Evolutionary conservation across 2,797 vertebrate species (phyloP).

Genomic region (Diplodus sargus): DNA sequence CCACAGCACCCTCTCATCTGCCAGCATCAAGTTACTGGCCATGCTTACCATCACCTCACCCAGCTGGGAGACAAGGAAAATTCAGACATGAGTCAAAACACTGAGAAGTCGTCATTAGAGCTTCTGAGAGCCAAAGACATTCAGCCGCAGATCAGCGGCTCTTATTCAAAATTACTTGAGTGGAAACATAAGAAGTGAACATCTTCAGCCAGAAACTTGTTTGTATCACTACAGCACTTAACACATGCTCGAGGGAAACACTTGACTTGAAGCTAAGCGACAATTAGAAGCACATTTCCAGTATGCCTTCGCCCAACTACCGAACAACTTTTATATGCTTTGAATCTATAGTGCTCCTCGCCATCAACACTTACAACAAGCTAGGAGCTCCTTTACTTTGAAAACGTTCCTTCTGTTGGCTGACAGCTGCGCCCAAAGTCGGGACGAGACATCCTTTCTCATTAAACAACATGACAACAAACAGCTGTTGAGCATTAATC

Average conservation of each 20-base stretch:
- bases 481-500: slow-evolving; percentile 54
- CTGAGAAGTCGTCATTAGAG: too few relatives aligned
- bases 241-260: slow-evolving; percentile 22
- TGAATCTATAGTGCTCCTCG: background rate
- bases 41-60: slow-evolving; percentile 98
- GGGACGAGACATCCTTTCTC: slow-evolving; percentile 38
- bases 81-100: background rate
- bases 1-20: slow-evolving; percentile 94
- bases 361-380: slow-evolving; percentile 1
- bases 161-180: background rate
- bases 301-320: background rate
- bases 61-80: slow-evolving; percentile 79
- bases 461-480: slow-evolving; percentile 49
- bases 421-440: slow-evolving; percentile 30
- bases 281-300: slow-evolving; percentile 36
- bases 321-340: slow-evolving; percentile 21
- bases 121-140: background rate
- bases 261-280: slow-evolving; percentile 9
- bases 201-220: slow-evolving; percentile 27
- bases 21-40: slow-evolving; percentile 97
- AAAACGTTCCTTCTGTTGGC: slow-evolving; percentile 11
- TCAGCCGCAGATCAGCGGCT: background rate
- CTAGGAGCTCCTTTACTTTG: slow-evolving; percentile 1
- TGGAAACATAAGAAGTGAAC: background rate
- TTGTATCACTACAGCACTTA: slow-evolving; percentile 24